Evolutionary conservation across 2,888 invertebrate species (phyloP), one percentile per base, ranked within the genome.

Genomic region (Escarpia spicata): DNA sequence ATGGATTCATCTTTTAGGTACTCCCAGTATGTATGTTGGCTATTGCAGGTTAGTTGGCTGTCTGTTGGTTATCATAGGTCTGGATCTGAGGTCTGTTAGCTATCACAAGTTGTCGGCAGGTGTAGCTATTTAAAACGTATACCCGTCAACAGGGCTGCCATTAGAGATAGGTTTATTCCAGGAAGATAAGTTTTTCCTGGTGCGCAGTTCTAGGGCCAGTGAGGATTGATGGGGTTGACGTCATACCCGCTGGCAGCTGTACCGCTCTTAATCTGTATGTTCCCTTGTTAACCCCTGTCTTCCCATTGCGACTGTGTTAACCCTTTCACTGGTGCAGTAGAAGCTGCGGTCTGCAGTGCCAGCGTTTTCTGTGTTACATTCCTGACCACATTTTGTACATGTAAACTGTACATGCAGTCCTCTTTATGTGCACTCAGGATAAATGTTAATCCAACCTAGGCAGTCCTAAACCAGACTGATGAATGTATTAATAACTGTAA

Each of bases 111-210:
- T 75, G 75, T 75, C 75, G 19, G 75, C 75, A 75, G 75, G 75
- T 75, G 75, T n/a, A n/a, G 75, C 75, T 75, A 75, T 75, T 75
- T 26, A 52, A 26, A 75, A 75, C 75, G 2, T 75, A 9, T 52
- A n/a, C 75, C 26, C 19, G 26, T 75, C 75, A 75, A 26, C 75
- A 75, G 26, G 0, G 60, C 75, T 26, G n/a, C 26, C 26, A 26
- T 75, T 75, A n/a, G 2, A 26, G 75, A 26, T 19, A 75, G 75
- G 26, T n/a, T 75, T 75, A 75, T 75, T 75, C 75, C 19, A 26
- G 75, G 75, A 75, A 75, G 75, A 26, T 26, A n/a, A 75, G 75
- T 75, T 75, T 75, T 75, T 75, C 75, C n/a, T 75, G 75, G 75
- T 75, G 26, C 19, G 19, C n/a, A 26, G 75, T 75, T 75, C 75